Base-by-base conservation (phyloP, 2,797 vertebrate species). In the Argentina silus region DNA sequence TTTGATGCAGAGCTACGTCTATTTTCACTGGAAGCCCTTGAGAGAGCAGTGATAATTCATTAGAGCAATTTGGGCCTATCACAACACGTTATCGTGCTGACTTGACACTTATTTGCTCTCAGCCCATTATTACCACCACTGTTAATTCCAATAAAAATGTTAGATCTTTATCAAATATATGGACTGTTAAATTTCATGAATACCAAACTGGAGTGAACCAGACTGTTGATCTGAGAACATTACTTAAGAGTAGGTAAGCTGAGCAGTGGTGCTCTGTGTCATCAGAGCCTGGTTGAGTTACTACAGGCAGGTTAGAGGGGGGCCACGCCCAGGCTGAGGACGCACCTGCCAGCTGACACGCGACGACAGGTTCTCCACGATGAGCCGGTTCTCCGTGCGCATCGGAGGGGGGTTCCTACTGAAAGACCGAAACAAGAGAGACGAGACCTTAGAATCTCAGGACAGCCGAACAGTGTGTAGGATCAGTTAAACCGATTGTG, bases 261-360 rank as follows among this genome's bases (percentile, higher is more conserved):
- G 27, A 44, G 67, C 50, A 53, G 42, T 55, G 17, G 3, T 0
- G 7, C 9, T 6, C 27, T 12, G 51, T 73, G 50, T 57, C 69
- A 77, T 77, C 10, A 77, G 65, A 75, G 45, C 23, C 57, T 81
- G 70, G 19, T 3, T 74, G 23, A 70, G 27, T 43, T 27, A 57
- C 15, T 57, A 50, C 44, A 83, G 27, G 72, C 84, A 91, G 90
- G 75, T 81, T 56, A 81, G 87, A 92, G 85, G 76, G 91, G 67
- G 79, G 6, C 47, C 55, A 88, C 77, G 84, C 73, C 90, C 87
- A 74, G 43, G 3, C 82, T 89, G 80, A 92, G 87, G 85, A 90
- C 94, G 94, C 94, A 98, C 97, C 97, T 99, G 97, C 97, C 97
- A 99, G 92, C 97, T 98, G 91, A 98, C 96, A 74, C 96, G 93